Evolutionary conservation across 2,113 vertebrate species (phyloP), one percentile per base, ranked within the genome.

Genomic region (Charadrius vociferus): DNA sequence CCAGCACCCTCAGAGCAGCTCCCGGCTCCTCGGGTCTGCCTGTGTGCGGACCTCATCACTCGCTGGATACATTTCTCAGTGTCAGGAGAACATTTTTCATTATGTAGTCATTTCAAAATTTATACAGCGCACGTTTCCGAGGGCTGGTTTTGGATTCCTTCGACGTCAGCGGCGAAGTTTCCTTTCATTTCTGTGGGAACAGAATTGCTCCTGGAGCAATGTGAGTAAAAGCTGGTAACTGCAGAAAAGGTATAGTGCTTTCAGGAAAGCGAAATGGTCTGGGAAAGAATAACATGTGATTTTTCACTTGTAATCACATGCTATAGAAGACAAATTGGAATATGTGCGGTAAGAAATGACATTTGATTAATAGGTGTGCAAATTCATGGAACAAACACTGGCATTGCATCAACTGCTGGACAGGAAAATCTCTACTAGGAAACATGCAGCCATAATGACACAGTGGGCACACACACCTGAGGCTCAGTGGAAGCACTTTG

Each of bases 21-120:
- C 12, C 41, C 8, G 3, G 30, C 13, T 41, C 26, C 16, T 43
- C 19, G 8, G 11, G 10, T 50, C 55, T 70, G 37, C n/a, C 45
- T 75, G n/a, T 0, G 0, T 47, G 17, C 3, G 1, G 22, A 23
- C 29, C 8, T 70, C 50, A 10, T 16, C 2, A 1, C 37, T 47
- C 2, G 1, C 30, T 56, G 49, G 19, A 5, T 79, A 20, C 2
- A 0, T 72, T 86, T 72, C 71, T 79, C 32, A 66, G 79, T 65
- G 61, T 62, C 50, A 75, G 81, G 62, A 93, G 84, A 78, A 36
- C 6, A 5, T 23, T 78, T 36, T 21, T 81, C 17, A 70, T 34
- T 61, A 43, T 1, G 3, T 32, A 81, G 27, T 27, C 0, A 43
- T 50, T 81, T 26, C 10, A 23, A 23, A 20, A 47, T 24, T 74